Evolutionary conservation across 1,140 invertebrate genomes (phyloP).

Genomic region (Pomacea maculata): DNA sequence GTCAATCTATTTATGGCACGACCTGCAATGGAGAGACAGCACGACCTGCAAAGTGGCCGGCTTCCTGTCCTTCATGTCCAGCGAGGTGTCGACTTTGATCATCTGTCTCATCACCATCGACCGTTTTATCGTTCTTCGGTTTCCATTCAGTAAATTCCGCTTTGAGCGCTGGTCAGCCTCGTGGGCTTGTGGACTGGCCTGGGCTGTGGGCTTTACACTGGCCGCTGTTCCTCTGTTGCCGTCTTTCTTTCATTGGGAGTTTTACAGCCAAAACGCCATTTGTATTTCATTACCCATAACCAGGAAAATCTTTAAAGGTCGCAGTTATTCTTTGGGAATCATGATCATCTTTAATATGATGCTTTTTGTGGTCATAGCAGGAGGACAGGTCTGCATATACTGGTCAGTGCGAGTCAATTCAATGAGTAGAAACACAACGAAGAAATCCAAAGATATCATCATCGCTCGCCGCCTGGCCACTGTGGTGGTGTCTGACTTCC

Average conservation of each 20-base stretch:
- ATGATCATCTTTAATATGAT: slow-evolving; percentile 37
- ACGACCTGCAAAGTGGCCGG: slow-evolving; percentile 43
- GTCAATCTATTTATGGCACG: slow-evolving; percentile 40
- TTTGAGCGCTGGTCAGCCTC: slow-evolving; percentile 18
- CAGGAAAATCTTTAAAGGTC: slow-evolving; percentile 19
- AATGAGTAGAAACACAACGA: background rate
- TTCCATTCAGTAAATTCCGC: slow-evolving; percentile 36
- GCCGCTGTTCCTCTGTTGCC: slow-evolving; percentile 25
- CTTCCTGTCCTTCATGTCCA: slow-evolving; percentile 44
- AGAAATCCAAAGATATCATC: slow-evolving; percentile 18
- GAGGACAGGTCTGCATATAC: slow-evolving; percentile 36
- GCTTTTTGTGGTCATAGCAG: slow-evolving; percentile 33
- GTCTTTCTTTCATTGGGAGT: background rate
- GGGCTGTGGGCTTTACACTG: slow-evolving; percentile 27
- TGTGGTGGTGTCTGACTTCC: slow-evolving; percentile 32
- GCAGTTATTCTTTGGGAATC: slow-evolving; percentile 32
- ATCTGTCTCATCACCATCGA: slow-evolving; percentile 51
- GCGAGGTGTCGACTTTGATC: slow-evolving; percentile 45
- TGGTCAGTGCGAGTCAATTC: slow-evolving; percentile 17
- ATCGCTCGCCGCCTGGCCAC: slow-evolving; percentile 30
- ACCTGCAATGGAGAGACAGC: slow-evolving; percentile 43
- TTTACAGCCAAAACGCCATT: slow-evolving; percentile 36
- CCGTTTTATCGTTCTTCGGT: slow-evolving; percentile 43
- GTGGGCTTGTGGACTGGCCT: slow-evolving; percentile 3
- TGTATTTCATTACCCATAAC: slow-evolving; percentile 38